Evolutionary conservation across 2,113 vertebrate species (phyloP).

Genomic region (Malurus alboscapulatus): DNA sequence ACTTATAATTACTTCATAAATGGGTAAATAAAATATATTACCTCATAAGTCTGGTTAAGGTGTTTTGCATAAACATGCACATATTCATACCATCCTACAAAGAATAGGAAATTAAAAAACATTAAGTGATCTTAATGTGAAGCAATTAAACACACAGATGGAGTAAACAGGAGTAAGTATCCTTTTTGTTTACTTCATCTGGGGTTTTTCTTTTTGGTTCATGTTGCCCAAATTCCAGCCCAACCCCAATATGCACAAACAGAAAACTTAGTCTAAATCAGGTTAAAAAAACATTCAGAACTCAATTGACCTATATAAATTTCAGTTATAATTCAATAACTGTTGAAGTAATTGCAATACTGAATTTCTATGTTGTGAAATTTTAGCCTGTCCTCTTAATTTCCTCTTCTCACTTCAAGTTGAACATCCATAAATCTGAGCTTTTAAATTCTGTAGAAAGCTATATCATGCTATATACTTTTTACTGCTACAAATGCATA

Average conservation of each 20-base stretch:
- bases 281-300: not conserved
- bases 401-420: not conserved
- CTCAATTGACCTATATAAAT: not conserved
- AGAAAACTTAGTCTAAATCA: not conserved
- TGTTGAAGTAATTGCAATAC: not conserved
- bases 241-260: not conserved
- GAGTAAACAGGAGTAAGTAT: not conserved
- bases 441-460: not conserved
- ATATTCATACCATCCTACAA: slow-evolving; percentile 89
- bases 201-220: not conserved
- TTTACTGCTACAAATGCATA: not conserved
- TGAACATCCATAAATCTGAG: not conserved
- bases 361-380: not conserved
- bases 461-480: not conserved
- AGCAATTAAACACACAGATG: not conserved
- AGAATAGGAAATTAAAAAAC: slow-evolving; percentile 44
- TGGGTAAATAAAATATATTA: slow-evolving; percentile 63
- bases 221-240: not conserved
- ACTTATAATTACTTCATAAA: slow-evolving; percentile 1
- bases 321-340: not conserved
- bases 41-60: slow-evolving; percentile 90
- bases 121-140: not conserved
- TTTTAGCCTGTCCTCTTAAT: not conserved
- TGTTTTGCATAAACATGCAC: slow-evolving; percentile 97
- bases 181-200: not conserved